Percentiles rank a stretch among this genome's conserved stretches.
phyloP scores from a whole-genome alignment of 1,140 invertebrate species.

The Aphelenchoides avenae region DNA sequence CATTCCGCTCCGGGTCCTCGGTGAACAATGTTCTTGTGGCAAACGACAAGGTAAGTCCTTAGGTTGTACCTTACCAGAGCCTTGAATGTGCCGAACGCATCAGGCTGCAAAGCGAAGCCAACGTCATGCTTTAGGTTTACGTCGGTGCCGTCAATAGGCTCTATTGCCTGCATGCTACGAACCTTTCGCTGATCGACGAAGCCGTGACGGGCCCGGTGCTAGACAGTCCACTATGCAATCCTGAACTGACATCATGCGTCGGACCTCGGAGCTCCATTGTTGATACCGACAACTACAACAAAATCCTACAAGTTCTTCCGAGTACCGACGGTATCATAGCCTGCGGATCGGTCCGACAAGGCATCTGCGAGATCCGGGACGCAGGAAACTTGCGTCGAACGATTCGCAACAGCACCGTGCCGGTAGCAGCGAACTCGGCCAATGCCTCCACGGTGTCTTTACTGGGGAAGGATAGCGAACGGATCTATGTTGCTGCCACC shows the following conservation, averaged over 20 bases:
- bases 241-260: constrained; percentile 45
- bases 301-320: constrained; percentile 89
- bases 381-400: constrained; percentile 6
- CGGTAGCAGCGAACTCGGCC: constrained; percentile 88
- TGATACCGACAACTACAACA: constrained; percentile 83
- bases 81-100: not conserved
- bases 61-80: too few relatives aligned
- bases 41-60: constrained; percentile 33
- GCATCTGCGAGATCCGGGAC: constrained; percentile 58
- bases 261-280: constrained; percentile 27
- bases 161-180: constrained; percentile 78
- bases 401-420: constrained; percentile 63
- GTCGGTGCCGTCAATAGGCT: constrained; percentile 87
- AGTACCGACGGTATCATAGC: constrained; percentile 81
- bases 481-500: constrained; percentile 92
- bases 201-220: constrained; percentile 75
- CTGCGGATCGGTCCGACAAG: constrained; percentile 82
- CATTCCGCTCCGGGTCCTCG: constrained; percentile 19
- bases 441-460: constrained; percentile 92
- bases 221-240: constrained; percentile 42
- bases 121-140: constrained; percentile 68
- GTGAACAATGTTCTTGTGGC: constrained; percentile 45
- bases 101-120: not conserved
- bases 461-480: constrained; percentile 71
- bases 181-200: constrained; percentile 72